Percentiles rank a stretch among this genome's conserved stretches.
These are phyloP conservation scores for Uropetala carovei DNA, from an alignment of 2,888 invertebrate species.

Conservation along the genomic window DNA sequence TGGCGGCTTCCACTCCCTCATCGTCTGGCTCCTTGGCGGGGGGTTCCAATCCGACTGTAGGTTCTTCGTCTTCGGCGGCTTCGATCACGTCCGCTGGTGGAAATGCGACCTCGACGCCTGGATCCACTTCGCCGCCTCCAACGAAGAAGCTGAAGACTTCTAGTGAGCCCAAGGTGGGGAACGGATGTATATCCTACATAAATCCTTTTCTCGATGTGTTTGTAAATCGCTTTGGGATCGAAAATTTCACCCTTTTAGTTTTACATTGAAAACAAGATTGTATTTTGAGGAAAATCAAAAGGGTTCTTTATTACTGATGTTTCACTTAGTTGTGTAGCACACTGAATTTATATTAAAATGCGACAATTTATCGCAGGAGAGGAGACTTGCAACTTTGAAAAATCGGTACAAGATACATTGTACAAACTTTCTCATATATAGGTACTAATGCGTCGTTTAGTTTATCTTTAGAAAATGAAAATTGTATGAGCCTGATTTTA, in stretches of 20 bases:
- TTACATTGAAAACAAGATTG: no score
- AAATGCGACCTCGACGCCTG: slow-evolving; percentile 68
- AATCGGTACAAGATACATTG: no score
- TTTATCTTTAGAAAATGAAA: no score
- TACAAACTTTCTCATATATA: no score
- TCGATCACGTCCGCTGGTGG: slow-evolving; percentile 72
- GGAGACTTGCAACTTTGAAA: no score
- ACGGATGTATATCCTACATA: neutral
- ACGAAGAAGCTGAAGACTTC: slow-evolving; percentile 65
- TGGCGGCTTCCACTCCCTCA: slow-evolving; percentile 66
- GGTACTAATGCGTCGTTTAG: no score
- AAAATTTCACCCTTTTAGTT: neutral
- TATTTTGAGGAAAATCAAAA: no score
- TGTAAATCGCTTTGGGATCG: neutral
- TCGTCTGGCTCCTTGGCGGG: slow-evolving; percentile 65
- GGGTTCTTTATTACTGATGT: no score
- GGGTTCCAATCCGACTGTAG: slow-evolving; percentile 68
- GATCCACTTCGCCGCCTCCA: slow-evolving; percentile 66
- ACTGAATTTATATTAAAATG: no score
- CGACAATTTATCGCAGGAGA: no score
- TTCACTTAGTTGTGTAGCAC: no score
- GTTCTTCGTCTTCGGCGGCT: slow-evolving; percentile 69
- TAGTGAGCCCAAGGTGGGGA: slow-evolving; percentile 57
- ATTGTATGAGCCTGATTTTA: no score
- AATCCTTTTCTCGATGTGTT: neutral